A percentile compares a stretch with the other conserved stretches of the same genome.
Evolutionary conservation across 2,888 invertebrate species (phyloP).

Genomic region (Antheraea yamamai): DNA sequence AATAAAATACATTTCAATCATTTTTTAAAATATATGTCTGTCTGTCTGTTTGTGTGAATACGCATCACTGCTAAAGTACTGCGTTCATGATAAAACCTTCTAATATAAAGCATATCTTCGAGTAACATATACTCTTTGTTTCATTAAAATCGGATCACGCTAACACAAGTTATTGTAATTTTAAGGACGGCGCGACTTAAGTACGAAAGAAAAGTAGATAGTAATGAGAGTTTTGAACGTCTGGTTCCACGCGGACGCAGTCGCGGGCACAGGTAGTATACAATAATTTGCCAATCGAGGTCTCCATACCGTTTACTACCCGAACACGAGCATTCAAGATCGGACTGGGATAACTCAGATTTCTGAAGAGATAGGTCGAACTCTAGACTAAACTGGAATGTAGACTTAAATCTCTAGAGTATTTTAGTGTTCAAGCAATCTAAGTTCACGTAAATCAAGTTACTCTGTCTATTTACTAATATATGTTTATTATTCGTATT

Average conservation of each 20-base stretch:
- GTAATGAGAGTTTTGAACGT: too few species aligned
- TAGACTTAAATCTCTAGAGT: background rate
- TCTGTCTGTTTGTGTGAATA: too few species aligned
- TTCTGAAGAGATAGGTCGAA: constrained; percentile 13
- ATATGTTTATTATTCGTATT: background rate
- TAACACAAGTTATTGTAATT: too few species aligned
- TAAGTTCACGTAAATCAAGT: background rate
- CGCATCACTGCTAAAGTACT: too few species aligned
- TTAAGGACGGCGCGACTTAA: too few species aligned
- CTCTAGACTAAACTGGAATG: background rate
- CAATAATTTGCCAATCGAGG: background rate
- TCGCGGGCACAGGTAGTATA: background rate
- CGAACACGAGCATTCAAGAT: constrained; percentile 18
- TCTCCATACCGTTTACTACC: background rate
- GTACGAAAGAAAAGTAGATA: too few species aligned
- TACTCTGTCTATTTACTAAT: background rate
- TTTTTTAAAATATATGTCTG: too few species aligned
- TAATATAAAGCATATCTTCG: too few species aligned
- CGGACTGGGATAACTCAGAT: constrained; percentile 19
- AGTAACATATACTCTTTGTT: too few species aligned
- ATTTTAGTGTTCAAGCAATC: background rate
- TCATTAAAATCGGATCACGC: too few species aligned
- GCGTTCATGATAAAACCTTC: too few species aligned
- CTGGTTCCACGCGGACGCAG: background rate
- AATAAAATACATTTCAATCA: too few species aligned